phyloP scores from a whole-genome alignment of 2,888 invertebrate species.

The Matsumyia berberina region DNA sequence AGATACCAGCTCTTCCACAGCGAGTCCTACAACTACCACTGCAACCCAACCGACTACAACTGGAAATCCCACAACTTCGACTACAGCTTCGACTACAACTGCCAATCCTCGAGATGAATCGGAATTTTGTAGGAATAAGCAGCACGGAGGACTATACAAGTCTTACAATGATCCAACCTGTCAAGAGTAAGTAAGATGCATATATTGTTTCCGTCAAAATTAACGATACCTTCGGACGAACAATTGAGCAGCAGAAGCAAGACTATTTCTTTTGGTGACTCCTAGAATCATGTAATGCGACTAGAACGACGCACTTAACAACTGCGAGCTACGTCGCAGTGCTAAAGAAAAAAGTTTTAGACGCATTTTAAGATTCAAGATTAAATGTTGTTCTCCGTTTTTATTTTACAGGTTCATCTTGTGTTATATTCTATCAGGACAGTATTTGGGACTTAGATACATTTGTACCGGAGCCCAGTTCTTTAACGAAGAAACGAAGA shows the following conservation, averaged over 20 bases:
- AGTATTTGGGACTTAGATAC: slow-evolving; percentile 77
- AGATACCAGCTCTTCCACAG: neutral
- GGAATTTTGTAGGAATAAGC: slow-evolving; percentile 59
- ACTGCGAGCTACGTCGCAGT: too few relatives aligned
- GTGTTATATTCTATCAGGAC: slow-evolving; percentile 77
- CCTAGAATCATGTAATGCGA: too few relatives aligned
- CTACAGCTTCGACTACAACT: neutral
- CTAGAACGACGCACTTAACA: too few relatives aligned
- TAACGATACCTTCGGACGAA: too few relatives aligned
- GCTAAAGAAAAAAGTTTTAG: too few relatives aligned
- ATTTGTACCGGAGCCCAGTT: slow-evolving; percentile 64
- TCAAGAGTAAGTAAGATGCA: slow-evolving; percentile 70
- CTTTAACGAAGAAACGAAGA: slow-evolving; percentile 68
- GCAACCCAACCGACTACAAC: slow-evolving; percentile 1
- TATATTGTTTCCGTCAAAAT: too few relatives aligned
- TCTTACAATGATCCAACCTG: slow-evolving; percentile 75
- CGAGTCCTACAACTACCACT: neutral
- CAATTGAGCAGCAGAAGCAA: too few relatives aligned
- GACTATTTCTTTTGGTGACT: too few relatives aligned
- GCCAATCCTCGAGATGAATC: slow-evolving; percentile 47
- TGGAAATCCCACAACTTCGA: neutral
- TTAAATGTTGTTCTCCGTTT: neutral
- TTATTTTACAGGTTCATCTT: slow-evolving; percentile 73
- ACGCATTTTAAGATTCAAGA: neutral
- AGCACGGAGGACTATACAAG: slow-evolving; percentile 52